Evolutionary conservation across 2,113 vertebrate genomes (phyloP), one percentile per base, ranked within the genome.

Genomic region (Abramis brama): DNA sequence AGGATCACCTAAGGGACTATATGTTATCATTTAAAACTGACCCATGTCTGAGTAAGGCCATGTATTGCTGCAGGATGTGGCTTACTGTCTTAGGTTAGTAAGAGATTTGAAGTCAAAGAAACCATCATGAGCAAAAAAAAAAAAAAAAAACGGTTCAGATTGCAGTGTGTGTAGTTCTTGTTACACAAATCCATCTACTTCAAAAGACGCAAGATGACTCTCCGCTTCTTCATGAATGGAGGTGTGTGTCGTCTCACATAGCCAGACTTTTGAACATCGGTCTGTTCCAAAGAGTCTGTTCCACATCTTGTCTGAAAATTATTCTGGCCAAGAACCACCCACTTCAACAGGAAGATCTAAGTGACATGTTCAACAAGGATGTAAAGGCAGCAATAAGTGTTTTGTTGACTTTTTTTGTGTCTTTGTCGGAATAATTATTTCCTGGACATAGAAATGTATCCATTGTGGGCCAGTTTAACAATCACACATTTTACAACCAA

Each of bases 321-420:
- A 75, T 50, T 75, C 43, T 50, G 43, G 73, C 43, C 43, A 75
- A 75, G 73, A 75, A 75, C 73, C 73, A 75, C 43, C 73, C 43
- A 75, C 71, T 75, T 75, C 27, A 27, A 47, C n/a, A 47, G 43
- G 73, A 27, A 47, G n/a, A 25, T 75, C 5, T 45, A n/a, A 9
- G n/a, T 50, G 13, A 15, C 71, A 25, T 75, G 6, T 75, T 7
- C 71, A 50, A 50, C 23, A 47, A 50, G 73, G 23, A 45, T 74
- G 39, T 13, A 73, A 73, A 73, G 70, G 15, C 36, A 43, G 11
- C 9, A 39, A 1, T 11, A 10, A 39, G 68, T 71, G 17, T 8
- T 39, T 39, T 21, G 3, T 39, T 23, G 10, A 43, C 4, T n/a
- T 7, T 3, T 33, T 33, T 68, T 68, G 36, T 68, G 6, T 36